phyloP scores from a whole-genome alignment of 2,113 vertebrate species.

The Perca schrenkii region DNA sequence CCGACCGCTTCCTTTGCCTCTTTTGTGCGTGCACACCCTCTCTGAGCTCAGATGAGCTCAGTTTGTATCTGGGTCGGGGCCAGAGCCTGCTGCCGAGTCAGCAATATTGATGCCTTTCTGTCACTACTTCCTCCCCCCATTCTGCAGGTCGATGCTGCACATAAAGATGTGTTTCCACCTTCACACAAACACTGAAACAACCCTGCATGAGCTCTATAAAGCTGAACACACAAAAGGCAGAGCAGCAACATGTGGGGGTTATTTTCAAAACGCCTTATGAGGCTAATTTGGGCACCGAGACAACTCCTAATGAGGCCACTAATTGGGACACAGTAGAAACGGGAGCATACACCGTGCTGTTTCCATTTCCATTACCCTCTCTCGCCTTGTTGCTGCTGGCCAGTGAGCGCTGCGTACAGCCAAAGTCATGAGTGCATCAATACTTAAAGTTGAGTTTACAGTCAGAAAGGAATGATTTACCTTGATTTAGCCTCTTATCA shows the following conservation, averaged over 20 bases:
- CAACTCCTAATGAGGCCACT: conserved; percentile 63
- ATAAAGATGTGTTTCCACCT: conserved; percentile 32
- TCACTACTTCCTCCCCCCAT: conserved; percentile 26
- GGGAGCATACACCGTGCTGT: conserved; percentile 4
- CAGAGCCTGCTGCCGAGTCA: conserved; percentile 70
- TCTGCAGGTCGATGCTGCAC: conserved; percentile 37
- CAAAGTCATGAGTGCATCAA: conserved; percentile 12
- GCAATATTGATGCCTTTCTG: conserved; percentile 64
- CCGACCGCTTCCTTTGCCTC: conserved; percentile 66
- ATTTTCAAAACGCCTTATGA: conserved; percentile 26
- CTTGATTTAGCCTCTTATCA: neutral
- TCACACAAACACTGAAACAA: conserved; percentile 44
- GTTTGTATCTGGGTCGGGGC: conserved; percentile 55
- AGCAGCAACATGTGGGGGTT: conserved; percentile 15
- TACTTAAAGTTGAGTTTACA: conserved; percentile 3
- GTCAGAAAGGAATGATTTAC: neutral
- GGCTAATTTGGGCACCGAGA: conserved; percentile 33
- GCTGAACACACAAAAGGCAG: neutral
- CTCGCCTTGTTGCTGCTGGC: conserved; percentile 1
- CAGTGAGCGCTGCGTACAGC: neutral
- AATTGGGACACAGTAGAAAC: conserved; percentile 59
- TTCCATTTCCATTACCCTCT: neutral
- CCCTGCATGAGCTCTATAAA: neutral
- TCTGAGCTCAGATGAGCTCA: conserved; percentile 56
- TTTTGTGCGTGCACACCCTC: conserved; percentile 37